These are phyloP conservation scores for Valencia hispanica DNA, from an alignment of 2,797 vertebrate species.

Conservation along the genomic window DNA sequence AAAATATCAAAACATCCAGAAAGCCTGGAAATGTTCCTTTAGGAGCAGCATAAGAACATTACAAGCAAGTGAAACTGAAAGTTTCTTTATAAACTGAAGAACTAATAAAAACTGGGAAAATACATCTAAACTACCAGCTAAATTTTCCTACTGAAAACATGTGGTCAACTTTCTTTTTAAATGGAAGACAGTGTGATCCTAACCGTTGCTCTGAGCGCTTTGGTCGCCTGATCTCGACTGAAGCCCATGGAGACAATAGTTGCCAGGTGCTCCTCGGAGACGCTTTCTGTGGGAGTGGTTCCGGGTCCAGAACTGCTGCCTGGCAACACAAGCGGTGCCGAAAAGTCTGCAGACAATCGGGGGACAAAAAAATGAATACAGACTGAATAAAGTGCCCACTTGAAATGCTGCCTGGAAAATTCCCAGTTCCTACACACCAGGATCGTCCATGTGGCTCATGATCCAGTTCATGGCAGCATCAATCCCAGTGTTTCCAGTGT, in stretches of 20 bases:
- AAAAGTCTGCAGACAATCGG: slow-evolving; percentile 86
- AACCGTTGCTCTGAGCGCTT: slow-evolving; percentile 95
- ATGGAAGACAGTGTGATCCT: slow-evolving; percentile 46
- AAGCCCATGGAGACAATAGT: slow-evolving; percentile 99
- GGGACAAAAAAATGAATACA: slow-evolving; percentile 17
- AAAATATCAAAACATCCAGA: neutral
- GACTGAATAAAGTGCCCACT: neutral
- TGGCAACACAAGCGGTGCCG: slow-evolving; percentile 91
- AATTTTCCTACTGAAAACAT: neutral
- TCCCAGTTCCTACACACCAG: slow-evolving; percentile 82
- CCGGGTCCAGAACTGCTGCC: slow-evolving; percentile 88
- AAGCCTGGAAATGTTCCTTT: neutral
- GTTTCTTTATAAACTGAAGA: neutral
- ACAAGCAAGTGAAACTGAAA: neutral
- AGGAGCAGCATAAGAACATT: neutral
- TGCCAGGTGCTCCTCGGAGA: slow-evolving; percentile 94
- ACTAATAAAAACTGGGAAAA: neutral
- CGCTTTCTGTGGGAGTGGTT: slow-evolving; percentile 85
- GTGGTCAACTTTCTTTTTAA: neutral
- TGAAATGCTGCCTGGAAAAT: slow-evolving; percentile 3
- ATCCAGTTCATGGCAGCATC: slow-evolving; percentile 99
- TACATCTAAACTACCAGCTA: no score
- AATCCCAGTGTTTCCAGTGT: slow-evolving; percentile 95
- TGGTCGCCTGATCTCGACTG: slow-evolving; percentile 95
- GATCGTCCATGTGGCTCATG: slow-evolving; percentile 98